Evolutionary conservation across 2,797 vertebrate species (phyloP), one percentile per base, ranked within the genome.

Genomic region (Otolemur crassicaudatus): DNA sequence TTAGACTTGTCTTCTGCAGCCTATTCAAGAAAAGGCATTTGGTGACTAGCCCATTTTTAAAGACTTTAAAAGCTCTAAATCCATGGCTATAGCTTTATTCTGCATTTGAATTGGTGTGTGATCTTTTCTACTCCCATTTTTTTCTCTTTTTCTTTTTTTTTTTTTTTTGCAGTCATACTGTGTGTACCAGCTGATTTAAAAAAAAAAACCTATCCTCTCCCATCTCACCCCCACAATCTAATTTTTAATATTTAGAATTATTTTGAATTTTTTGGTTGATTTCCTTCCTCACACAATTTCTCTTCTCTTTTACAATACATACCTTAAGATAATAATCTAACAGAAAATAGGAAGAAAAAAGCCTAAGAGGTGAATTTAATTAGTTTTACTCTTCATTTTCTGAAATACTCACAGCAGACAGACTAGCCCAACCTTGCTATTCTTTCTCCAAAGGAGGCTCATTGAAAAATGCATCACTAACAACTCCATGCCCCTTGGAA

Each of bases 1-100:
- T 96, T 99, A 95, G 98, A 99, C 97, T 98, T 99, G 49, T 98
- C 98, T 75, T 77, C 77, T 37, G 96, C 98, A 97, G 94, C 94
- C 79, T 98, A 98, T 95, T 98, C 98, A 96, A 95, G 97, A 49
- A 97, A 97, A 97, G 90, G 94, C 56, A 96, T 95, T 95, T 98
- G 97, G 97, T 92, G 58, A 29, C 43, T 81, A 49, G 37, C 19
- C 34, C 31, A 91, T 70, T 98, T 88, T 97, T 90, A 65, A 87
- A 92, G 61, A 95, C 93, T 31, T 94, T 84, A 76, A 94, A 97
- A 98, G 93, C 6, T 65, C 40, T 75, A 89, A 69, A 40, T 84
- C 43, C 25, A 85, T 49, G 31, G 70, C 12, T 70, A 63, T 46
- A 43, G 17, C 25, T 84, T 77, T 58, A 14, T 17, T 90, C 69